Evolutionary conservation across 2,888 invertebrate genomes (phyloP).

Genomic region (Hirtodrosophila cameraria): DNA sequence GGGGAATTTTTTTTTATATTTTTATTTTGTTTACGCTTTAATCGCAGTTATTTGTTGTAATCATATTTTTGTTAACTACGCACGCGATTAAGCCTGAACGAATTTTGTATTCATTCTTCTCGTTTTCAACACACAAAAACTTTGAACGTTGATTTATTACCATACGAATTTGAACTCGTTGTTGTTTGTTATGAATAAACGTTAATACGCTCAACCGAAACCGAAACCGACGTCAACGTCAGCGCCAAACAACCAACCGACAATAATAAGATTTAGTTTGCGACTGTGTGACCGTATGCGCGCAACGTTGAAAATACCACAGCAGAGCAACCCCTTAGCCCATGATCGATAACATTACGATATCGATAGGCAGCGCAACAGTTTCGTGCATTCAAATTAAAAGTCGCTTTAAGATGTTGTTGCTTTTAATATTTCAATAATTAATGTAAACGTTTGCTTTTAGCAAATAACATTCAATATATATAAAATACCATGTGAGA

Average conservation of each 20-base stretch:
- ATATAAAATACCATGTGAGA: no score
- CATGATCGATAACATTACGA: slow-evolving; percentile 22
- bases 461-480: no score
- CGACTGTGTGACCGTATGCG: slow-evolving; percentile 37
- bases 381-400: not conserved
- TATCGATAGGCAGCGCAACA: slow-evolving; percentile 16
- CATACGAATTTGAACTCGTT: slow-evolving; percentile 18
- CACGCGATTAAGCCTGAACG: slow-evolving; percentile 34
- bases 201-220: no score
- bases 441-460: no score
- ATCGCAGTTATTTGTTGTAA: slow-evolving; percentile 26
- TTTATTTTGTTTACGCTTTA: no score
- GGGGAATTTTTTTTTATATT: slow-evolving; percentile 11
- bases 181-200: no score
- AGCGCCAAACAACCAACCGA: slow-evolving; percentile 40
- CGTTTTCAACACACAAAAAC: slow-evolving; percentile 26
- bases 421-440: no score
- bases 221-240: slow-evolving; percentile 37
- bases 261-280: slow-evolving; percentile 41
- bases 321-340: not conserved
- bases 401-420: no score
- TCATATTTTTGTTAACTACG: slow-evolving; percentile 35
- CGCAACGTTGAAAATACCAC: not conserved
- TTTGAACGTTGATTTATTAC: slow-evolving; percentile 32
- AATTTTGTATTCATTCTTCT: slow-evolving; percentile 26